These are phyloP conservation scores for Eutolmus rufibarbis DNA, from an alignment of 2,888 invertebrate genomes.

Conservation along the genomic window DNA sequence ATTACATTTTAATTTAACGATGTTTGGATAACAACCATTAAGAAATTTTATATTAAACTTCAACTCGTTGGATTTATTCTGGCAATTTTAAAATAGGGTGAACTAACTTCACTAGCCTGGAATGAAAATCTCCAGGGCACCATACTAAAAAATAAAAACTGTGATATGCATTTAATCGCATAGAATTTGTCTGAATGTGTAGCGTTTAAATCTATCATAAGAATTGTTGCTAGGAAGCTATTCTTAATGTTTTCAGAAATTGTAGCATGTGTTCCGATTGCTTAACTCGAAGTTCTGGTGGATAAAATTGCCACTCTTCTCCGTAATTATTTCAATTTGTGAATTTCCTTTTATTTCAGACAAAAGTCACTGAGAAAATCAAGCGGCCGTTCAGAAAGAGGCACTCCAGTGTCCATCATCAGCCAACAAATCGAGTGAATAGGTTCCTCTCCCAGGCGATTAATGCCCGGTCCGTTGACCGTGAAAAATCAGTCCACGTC, in stretches of 20 bases:
- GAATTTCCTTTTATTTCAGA: slow-evolving; percentile 65
- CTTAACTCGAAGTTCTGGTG: not conserved
- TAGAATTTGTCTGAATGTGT: not conserved
- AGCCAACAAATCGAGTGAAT: slow-evolving; percentile 90
- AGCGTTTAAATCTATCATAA: not conserved
- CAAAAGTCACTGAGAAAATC: slow-evolving; percentile 86
- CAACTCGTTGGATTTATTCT: not conserved
- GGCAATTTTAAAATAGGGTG: too few relatives aligned
- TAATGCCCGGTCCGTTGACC: slow-evolving; percentile 87
- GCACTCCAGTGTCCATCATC: slow-evolving; percentile 85
- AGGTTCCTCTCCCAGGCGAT: slow-evolving; percentile 91
- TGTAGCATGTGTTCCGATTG: not conserved
- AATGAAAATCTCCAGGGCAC: not conserved
- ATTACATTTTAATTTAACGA: not conserved
- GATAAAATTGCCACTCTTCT: not conserved
- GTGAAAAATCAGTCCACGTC: slow-evolving; percentile 88
- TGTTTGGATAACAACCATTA: too few relatives aligned
- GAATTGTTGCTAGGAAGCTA: not conserved
- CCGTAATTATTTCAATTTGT: not conserved
- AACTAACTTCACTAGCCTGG: not conserved
- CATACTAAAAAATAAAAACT: not conserved
- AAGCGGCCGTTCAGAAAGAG: slow-evolving; percentile 88
- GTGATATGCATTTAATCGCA: not conserved
- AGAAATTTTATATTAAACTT: not conserved
- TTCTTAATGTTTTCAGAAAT: not conserved